A percentile compares a stretch with the other conserved stretches of the same genome.
These are phyloP conservation scores for Danaus chrysippus DNA, from an alignment of 2,888 invertebrate species.

Conservation along the genomic window DNA sequence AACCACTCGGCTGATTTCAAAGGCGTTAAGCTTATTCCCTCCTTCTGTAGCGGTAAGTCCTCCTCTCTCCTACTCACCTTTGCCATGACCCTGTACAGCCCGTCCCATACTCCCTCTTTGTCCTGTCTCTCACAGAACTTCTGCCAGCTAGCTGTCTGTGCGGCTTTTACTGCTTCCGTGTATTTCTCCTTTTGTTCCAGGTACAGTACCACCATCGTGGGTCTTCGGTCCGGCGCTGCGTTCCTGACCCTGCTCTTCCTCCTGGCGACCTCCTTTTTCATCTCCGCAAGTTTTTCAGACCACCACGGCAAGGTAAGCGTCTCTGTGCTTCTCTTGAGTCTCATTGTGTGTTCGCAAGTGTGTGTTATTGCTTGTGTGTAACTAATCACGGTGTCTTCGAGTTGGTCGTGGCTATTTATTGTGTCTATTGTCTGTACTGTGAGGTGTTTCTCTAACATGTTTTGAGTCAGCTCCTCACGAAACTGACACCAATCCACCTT, in stretches of 20 bases:
- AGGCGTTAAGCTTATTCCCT: not conserved
- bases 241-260: conserved; percentile 16
- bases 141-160: conserved; percentile 20
- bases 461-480: conserved; percentile 6
- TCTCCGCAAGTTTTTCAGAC: conserved; percentile 17
- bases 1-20: not conserved
- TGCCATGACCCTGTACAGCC: conserved; percentile 4
- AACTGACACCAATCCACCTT: conserved; percentile 24
- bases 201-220: conserved; percentile 15
- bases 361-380: not conserved
- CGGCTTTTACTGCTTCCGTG: conserved; percentile 4
- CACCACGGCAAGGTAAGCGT: conserved; percentile 25
- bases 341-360: not conserved
- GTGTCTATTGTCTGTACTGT: not conserved
- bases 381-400: not conserved
- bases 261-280: conserved; percentile 18
- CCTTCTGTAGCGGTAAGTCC: conserved; percentile 10
- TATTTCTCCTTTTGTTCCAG: conserved; percentile 18
- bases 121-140: conserved; percentile 22
- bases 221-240: conserved; percentile 19
- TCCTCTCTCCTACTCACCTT: conserved; percentile 15
- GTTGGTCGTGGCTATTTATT: not conserved
- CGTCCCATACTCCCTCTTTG: conserved; percentile 17
- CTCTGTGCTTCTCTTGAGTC: conserved; percentile 6
- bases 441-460: not conserved